Evolutionary conservation across 2,888 invertebrate genomes (phyloP), one percentile per base, ranked within the genome.

Genomic region (Thalpophila matura): DNA sequence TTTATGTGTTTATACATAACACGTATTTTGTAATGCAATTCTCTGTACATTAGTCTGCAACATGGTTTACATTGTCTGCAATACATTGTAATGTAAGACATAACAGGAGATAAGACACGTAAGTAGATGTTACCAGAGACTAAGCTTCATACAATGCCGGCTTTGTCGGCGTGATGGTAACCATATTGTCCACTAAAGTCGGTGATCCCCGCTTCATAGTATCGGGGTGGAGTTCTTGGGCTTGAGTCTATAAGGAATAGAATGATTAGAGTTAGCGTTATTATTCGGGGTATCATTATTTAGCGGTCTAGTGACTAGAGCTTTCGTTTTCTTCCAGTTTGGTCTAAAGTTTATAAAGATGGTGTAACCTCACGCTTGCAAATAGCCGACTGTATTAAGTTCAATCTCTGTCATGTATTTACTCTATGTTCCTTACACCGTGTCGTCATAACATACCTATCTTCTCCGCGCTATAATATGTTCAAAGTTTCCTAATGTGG

Each of bases 1-100:
- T 77, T 64, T 66, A 64, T 66, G 51, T 18, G 42, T 57, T 64
- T 53, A 62, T 70, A 60, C 68, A 70, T 79, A 75, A 75, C 73
- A 56, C 10, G 43, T 38, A 56, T 73, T 73, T 75, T 77, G 69
- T 33, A 74, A 72, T 56, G 35, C 3, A 54, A 29, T 71, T 51
- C 31, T 51, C 14, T n/a, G 33, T 64, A 42, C 33, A 61, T 53
- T 45, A 37, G 46, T 20, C 49, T 58, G 42, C 24, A 42, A 65
- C 27, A 56, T 53, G 29, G 43, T 55, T 49, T 46, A 26, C 43
- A 26, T 60, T 56, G 38, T 40, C 61, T 72, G 67, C 49, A 61
- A 53, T 55, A 59, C 56, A 20, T 18, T 54, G 59, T 10, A 71
- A 24, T 60, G 22, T 54, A 31, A 33, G 33, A 33, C 47, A 16